Evolutionary conservation across 2,113 vertebrate genomes (phyloP).

Genomic region (Nothoprocta pentlandii): DNA sequence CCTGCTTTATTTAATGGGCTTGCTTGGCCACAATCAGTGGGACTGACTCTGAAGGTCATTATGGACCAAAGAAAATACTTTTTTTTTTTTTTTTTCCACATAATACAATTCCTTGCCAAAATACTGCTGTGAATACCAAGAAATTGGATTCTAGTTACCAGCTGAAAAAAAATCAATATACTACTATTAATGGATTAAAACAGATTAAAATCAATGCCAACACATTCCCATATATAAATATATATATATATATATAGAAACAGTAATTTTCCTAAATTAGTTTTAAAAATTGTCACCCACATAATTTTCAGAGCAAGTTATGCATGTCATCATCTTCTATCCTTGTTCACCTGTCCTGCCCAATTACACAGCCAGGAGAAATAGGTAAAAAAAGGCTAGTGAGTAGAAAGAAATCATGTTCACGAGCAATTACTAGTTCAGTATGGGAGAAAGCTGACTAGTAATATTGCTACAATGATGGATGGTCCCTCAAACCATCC

Average conservation of each 20-base stretch:
- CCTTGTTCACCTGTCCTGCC: background rate
- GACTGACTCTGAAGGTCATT: background rate
- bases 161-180: background rate
- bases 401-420: background rate
- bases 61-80: background rate
- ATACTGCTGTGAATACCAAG: background rate
- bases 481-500: background rate
- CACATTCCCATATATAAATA: background rate
- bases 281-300: background rate
- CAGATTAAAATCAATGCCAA: background rate
- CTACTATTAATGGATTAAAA: background rate
- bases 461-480: background rate
- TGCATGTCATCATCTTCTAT: background rate
- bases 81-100: background rate
- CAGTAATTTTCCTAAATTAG: background rate
- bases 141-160: background rate
- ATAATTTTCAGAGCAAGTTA: background rate
- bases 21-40: background rate
- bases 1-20: background rate
- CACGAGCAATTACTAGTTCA: background rate
- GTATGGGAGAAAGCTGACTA: background rate
- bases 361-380: background rate
- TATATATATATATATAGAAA: background rate
- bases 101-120: background rate
- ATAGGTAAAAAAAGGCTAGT: background rate